Percentiles rank a stretch among this genome's conserved stretches.
Conservation (phyloP, 2,888 invertebrate species). For the Fragum fragum region DNA sequence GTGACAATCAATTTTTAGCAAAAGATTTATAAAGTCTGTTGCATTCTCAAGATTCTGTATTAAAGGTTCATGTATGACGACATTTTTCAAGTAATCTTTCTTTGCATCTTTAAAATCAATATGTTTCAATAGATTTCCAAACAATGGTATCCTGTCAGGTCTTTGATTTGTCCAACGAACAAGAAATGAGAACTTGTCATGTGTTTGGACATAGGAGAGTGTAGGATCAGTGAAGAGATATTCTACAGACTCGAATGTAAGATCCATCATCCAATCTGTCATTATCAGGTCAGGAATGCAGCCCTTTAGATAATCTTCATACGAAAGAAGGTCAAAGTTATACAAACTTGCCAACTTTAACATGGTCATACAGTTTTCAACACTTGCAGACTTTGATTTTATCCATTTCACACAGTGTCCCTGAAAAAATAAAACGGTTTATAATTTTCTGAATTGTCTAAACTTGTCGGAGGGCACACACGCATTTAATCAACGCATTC, state of each 20-base stretch:
- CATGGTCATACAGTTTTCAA: constrained; percentile 32
- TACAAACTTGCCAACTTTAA: constrained; percentile 36
- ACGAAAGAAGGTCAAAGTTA: constrained; percentile 24
- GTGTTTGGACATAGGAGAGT: constrained; percentile 18
- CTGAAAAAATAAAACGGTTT: background rate
- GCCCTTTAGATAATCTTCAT: constrained; percentile 21
- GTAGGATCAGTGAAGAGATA: constrained; percentile 29
- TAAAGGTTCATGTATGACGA: constrained; percentile 12
- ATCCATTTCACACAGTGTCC: constrained; percentile 42
- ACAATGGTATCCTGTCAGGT: background rate
- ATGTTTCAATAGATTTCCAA: background rate
- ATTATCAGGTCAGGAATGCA: constrained; percentile 25
- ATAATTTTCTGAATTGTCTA: too few species aligned
- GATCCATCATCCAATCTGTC: background rate
- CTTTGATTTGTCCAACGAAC: constrained; percentile 29
- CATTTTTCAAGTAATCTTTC: background rate
- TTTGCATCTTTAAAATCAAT: constrained; percentile 25
- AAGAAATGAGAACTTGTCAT: constrained; percentile 27
- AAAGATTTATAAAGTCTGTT: background rate
- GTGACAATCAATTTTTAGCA: background rate
- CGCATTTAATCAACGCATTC: too few species aligned
- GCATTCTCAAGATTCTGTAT: background rate
- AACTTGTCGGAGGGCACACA: too few species aligned
- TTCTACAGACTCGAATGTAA: constrained; percentile 36
- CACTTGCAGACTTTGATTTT: background rate